Evolutionary conservation across 2,888 invertebrate genomes (phyloP), one percentile per base, ranked within the genome.

Genomic region (Amblyteles armatorius): DNA sequence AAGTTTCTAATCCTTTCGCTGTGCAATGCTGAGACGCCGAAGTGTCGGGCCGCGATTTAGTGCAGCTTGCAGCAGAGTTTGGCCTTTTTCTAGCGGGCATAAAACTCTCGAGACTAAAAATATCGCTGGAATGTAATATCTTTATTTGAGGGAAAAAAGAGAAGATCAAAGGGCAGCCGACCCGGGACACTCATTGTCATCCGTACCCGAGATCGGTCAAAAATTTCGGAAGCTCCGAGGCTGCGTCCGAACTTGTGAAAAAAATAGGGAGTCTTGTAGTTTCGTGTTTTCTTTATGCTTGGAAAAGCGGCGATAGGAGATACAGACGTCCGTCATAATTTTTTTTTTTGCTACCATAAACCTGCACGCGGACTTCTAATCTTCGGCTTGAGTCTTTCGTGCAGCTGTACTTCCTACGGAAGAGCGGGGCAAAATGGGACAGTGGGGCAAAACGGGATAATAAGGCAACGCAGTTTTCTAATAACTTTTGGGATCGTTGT

Each of bases 311-410:
- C 48, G 74, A 79, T 65, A 57, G 11, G 48, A 65, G 72, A 83
- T 33, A 26, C 72, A 22, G 26, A 57, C 16, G 33, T 33, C 40
- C 79, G 78, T 77, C 44, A 44, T 55, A 74, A 77, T 68, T 82
- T 82, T 80, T 88, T 91, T 91, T 92, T 91, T 90, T 90, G 90
- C 90, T 85, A 83, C 88, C 92, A 90, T 92, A 92, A 93, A 92
- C 88, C 29, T 40, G 60, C 60, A 87, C 85, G 86, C 88, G 86
- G 88, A 88, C 87, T 87, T 85, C 87, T 86, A 79, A 83, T 82
- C 84, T 63, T 84, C 82, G 83, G 82, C 33, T 74, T 76, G 65
- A 86, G 85, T 80, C 79, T 40, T 77, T 29, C 83, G 44, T 74
- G 83, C 77, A 78, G 73, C 68, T 84, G 57, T 72, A 74, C 81